phyloP scores from a whole-genome alignment of 2,113 vertebrate genomes.

The Oreocharis arfaki region DNA sequence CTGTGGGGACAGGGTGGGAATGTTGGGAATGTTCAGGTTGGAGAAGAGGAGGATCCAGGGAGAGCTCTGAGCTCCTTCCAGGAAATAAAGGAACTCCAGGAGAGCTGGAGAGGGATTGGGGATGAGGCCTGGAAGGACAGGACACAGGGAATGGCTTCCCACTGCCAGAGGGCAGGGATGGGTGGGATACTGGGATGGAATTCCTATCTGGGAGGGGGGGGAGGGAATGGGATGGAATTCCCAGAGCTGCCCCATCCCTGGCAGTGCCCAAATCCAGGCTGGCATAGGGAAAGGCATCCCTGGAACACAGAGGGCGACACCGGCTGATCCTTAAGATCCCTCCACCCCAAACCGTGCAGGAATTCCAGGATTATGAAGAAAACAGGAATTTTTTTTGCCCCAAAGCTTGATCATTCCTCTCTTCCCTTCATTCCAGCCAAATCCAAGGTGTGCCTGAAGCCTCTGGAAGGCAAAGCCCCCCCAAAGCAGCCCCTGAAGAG shows the following conservation, averaged over 20 bases:
- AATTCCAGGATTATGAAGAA: accelerated
- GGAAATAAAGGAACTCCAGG: background rate
- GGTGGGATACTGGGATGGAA: background rate
- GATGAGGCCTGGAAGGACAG: background rate
- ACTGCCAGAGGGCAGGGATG: background rate
- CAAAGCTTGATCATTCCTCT: background rate
- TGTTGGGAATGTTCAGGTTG: background rate
- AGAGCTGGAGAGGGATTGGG: background rate
- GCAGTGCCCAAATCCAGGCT: background rate
- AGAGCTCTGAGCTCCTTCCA: background rate
- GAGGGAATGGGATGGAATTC: background rate
- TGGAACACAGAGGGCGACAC: background rate
- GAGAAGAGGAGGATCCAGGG: background rate
- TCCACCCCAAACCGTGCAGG: background rate
- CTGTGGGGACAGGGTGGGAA: background rate
- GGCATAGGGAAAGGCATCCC: background rate
- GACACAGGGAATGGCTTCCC: background rate
- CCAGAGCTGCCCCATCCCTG: background rate
- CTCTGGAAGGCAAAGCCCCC: conserved; percentile 76
- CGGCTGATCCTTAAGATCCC: background rate
- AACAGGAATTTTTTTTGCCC: too few relatives aligned
- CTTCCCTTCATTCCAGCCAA: conserved; percentile 70
- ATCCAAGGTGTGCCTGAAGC: conserved; percentile 84
- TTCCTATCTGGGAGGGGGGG: background rate
- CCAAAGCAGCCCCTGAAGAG: conserved; percentile 76